phyloP scores from a whole-genome alignment of 2,797 vertebrate species.

The Gastrophryne carolinensis region DNA sequence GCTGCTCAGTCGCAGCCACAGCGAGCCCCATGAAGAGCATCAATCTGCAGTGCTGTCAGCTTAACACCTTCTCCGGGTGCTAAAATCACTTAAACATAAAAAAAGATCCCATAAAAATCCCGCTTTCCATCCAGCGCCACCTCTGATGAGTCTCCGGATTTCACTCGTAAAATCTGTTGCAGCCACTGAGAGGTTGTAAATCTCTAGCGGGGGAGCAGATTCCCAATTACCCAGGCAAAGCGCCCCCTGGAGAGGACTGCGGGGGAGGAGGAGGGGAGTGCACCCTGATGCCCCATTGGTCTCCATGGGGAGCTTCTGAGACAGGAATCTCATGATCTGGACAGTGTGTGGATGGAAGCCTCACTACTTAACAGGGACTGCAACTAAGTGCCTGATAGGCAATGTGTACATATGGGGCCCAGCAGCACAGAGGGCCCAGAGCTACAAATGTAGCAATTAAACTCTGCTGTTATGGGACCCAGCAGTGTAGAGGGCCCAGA shows the following conservation, averaged over 20 bases:
- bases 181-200: constrained; percentile 47
- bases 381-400: no score
- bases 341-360: no score
- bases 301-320: no score
- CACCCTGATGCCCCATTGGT: no score
- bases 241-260: constrained; percentile 23
- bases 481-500: no score
- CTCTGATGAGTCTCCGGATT: constrained; percentile 48
- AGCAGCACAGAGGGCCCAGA: no score
- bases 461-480: no score
- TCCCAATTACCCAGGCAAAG: constrained; percentile 46
- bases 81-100: constrained; percentile 47
- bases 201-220: constrained; percentile 24
- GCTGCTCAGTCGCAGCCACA: neutral
- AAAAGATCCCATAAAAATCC: constrained; percentile 40
- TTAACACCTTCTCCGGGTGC: constrained; percentile 26
- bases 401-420: no score
- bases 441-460: no score
- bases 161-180: constrained; percentile 49
- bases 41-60: constrained; percentile 25
- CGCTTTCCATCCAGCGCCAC: constrained; percentile 38
- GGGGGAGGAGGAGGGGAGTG: no score
- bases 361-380: no score
- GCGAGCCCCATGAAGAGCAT: constrained; percentile 24
- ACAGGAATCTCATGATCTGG: no score